A percentile compares a stretch with the other conserved stretches of the same genome.
Conservation (phyloP, 2,888 invertebrate genomes). For the Oscheius sp. region DNA sequence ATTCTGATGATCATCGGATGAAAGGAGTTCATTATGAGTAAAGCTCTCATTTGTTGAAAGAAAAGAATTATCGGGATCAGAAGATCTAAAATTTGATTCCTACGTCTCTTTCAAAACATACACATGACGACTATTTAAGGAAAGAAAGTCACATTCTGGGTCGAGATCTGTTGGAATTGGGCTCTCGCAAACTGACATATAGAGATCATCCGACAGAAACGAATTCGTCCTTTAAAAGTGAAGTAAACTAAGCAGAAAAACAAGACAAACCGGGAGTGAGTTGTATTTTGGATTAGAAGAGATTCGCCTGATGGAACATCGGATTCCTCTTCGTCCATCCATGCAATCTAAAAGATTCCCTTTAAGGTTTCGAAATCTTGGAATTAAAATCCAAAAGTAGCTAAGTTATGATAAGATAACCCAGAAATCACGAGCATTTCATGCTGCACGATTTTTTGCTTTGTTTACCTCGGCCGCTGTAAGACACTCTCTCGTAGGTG, state of each 20-base stretch:
- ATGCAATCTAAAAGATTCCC: slow-evolving; percentile 5
- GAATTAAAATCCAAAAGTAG: background rate
- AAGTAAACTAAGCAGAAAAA: too few species aligned
- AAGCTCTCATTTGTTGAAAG: background rate
- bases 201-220: slow-evolving; percentile 27
- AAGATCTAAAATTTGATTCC: background rate
- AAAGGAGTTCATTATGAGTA: background rate
- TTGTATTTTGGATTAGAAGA: background rate
- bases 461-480: too few species aligned
- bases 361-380: background rate
- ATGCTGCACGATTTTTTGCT: too few species aligned
- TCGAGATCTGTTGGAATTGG: background rate
- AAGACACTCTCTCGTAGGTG: too few species aligned
- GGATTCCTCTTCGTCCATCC: slow-evolving; percentile 3
- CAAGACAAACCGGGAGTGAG: background rate
- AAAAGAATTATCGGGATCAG: background rate
- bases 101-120: too few species aligned
- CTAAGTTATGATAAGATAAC: background rate
- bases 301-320: background rate
- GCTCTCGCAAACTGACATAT: slow-evolving; percentile 30
- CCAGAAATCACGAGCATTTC: background rate
- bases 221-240: slow-evolving; percentile 10
- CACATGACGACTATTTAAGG: slow-evolving; percentile 20
- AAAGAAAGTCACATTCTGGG: slow-evolving; percentile 13
- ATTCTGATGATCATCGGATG: background rate